phyloP scores from a whole-genome alignment of 2,113 vertebrate genomes.

The Thomomys bottae region DNA sequence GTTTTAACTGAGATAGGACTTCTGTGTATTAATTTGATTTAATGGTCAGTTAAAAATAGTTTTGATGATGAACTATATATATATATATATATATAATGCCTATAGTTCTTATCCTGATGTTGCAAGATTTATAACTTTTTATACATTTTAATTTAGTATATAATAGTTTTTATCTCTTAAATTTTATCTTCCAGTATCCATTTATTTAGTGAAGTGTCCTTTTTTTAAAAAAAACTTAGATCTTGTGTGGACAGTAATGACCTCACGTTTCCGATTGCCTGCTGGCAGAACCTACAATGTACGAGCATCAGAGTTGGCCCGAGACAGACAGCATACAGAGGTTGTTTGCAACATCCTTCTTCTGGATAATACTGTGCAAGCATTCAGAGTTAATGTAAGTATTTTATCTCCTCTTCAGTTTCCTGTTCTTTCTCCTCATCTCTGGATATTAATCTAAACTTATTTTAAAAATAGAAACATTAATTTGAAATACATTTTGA shows the following conservation, averaged over 20 bases:
- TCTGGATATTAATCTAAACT: conserved; percentile 49
- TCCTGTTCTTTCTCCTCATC: not conserved
- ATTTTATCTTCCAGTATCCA: not conserved
- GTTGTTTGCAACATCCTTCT: conserved; percentile 98
- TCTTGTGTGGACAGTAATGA: conserved; percentile 99
- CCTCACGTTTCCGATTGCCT: conserved; percentile 99
- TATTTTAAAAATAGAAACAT: conserved; percentile 36
- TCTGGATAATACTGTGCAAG: conserved; percentile 97
- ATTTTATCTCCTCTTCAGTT: not conserved
- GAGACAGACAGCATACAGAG: conserved; percentile 98
- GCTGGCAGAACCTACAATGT: conserved; percentile 99
- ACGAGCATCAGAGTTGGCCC: conserved; percentile 98
- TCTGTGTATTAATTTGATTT: not conserved
- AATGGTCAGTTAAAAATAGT: conserved; percentile 41
- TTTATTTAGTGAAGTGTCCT: conserved; percentile 47
- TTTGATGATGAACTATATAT: not conserved
- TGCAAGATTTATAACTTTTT: conserved; percentile 46
- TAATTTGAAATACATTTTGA: conserved; percentile 40
- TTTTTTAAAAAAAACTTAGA: conserved; percentile 82
- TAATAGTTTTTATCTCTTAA: conserved; percentile 42
- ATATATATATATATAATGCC: not conserved
- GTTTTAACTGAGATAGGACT: conserved; percentile 54
- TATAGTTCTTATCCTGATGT: conserved; percentile 9
- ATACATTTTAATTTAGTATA: conserved; percentile 41
- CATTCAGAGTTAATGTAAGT: conserved; percentile 98